Evolutionary conservation across 2,113 vertebrate species (phyloP).

Genomic region (Cochlearius cochlearius): DNA sequence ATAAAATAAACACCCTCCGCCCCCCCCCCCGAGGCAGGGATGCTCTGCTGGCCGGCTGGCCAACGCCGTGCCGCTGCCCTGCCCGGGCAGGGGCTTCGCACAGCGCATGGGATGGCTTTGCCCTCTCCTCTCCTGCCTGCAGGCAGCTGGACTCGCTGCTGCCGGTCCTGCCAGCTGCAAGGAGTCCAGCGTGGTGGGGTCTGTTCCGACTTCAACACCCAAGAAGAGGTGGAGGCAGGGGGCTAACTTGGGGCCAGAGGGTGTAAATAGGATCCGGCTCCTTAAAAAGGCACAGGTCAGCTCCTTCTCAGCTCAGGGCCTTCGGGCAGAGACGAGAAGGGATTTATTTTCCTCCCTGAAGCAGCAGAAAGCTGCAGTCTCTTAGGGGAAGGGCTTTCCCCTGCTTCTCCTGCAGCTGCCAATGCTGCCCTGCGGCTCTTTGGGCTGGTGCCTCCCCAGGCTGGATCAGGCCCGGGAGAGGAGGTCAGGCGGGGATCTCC

Average conservation of each 20-base stretch:
- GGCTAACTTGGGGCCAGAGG: background rate
- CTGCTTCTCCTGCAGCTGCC: background rate
- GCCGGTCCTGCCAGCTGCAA: rapidly evolving
- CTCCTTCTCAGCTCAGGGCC: background rate
- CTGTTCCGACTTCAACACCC: background rate
- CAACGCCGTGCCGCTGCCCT: rapidly evolving
- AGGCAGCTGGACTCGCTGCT: background rate
- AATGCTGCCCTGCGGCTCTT: rapidly evolving
- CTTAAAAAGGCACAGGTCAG: background rate
- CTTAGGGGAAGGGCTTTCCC: background rate
- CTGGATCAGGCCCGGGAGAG: background rate
- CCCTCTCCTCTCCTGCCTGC: background rate
- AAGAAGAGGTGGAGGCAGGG: background rate
- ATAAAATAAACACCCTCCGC: background rate
- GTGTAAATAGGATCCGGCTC: background rate
- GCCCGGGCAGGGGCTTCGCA: background rate
- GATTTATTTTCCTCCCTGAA: background rate
- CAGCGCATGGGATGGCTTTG: background rate
- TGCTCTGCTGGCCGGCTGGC: background rate
- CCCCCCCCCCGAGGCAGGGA: background rate
- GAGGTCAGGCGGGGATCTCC: background rate
- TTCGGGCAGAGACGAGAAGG: rapidly evolving
- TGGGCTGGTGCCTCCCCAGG: background rate
- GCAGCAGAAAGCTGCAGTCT: background rate
- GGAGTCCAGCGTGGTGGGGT: background rate